Conservation (phyloP, 2,888 invertebrate species). For the Drosophila buzzatii region DNA sequence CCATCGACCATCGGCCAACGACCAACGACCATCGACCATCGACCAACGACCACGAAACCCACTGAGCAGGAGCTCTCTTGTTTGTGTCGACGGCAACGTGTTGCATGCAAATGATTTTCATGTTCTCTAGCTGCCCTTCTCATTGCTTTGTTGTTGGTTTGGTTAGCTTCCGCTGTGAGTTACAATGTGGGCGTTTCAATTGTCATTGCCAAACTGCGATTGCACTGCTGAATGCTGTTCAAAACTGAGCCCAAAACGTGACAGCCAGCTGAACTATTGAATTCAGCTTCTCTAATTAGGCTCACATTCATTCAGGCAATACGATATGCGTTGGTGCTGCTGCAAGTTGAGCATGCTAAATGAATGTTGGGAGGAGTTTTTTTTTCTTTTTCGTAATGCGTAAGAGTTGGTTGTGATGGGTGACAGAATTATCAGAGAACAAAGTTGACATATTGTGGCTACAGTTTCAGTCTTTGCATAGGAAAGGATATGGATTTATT, state of each 20-base stretch:
- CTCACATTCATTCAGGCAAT: conserved; percentile 1
- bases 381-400: not conserved
- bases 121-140: conserved; percentile 28
- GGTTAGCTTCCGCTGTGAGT: conserved; percentile 55
- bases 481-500: not conserved
- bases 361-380: not conserved
- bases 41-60: not conserved
- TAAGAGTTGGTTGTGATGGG: not conserved
- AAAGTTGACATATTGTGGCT: not conserved
- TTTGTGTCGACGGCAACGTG: conserved; percentile 69
- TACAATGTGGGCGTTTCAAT: conserved; percentile 56
- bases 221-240: conserved; percentile 15
- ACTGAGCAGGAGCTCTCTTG: conserved; percentile 19
- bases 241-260: conserved; percentile 12
- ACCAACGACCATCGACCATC: conserved; percentile 12
- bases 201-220: conserved; percentile 46
- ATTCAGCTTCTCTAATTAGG: conserved; percentile 33
- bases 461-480: not conserved
- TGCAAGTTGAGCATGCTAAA: conserved; percentile 4
- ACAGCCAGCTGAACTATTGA: conserved; percentile 12
- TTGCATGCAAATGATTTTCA: conserved; percentile 79
- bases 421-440: not conserved
- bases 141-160: conserved; percentile 12
- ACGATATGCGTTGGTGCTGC: not conserved
- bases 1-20: conserved; percentile 5